Evolutionary conservation across 2,888 invertebrate species (phyloP), one percentile per base, ranked within the genome.

Genomic region (Esperia sulphurella): DNA sequence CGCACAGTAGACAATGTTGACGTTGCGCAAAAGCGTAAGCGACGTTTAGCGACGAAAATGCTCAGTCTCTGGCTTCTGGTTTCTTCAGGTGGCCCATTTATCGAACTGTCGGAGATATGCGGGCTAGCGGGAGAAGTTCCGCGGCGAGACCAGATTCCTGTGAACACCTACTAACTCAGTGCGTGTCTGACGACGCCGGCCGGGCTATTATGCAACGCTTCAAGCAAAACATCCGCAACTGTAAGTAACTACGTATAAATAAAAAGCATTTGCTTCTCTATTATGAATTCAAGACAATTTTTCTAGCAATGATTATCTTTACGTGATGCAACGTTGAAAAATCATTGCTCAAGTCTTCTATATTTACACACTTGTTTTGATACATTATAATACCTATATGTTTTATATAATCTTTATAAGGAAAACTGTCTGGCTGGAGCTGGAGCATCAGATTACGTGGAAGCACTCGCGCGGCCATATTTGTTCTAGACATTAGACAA

Each of bases 161-260:
- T 66, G 63, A 62, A 63, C 64, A 62, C 64, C 21, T 3, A 21
- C 3, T 21, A 2, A 57, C 59, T 65, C 61, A 71, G 79, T 80
- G 78, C 67, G 69, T 56, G 61, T 47, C 54, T 56, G 63, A 59
- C 58, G 63, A 55, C 65, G 30, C 14, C 42, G 30, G 66, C 61
- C 63, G 61, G 65, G 56, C 68, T 68, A 78, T 83, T 83, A 84
- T 82, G 82, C 82, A 85, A 85, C 75, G 71, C 62, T 65, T 59
- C 60, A 60, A 62, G 63, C 59, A 58, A 61, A 66, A 64, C 65
- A 68, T 59, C 61, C 57, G 49, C 53, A 57, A 61, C 70, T 68
- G 86, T 86, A 75, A 83, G 83, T 82, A 68, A n/a, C 21, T 21
- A 41, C 3, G 5, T 5, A 21, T 21, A 3, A 2, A 2, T 21